Conservation (phyloP, 2,113 vertebrate species). For the Seriola dumerili region DNA sequence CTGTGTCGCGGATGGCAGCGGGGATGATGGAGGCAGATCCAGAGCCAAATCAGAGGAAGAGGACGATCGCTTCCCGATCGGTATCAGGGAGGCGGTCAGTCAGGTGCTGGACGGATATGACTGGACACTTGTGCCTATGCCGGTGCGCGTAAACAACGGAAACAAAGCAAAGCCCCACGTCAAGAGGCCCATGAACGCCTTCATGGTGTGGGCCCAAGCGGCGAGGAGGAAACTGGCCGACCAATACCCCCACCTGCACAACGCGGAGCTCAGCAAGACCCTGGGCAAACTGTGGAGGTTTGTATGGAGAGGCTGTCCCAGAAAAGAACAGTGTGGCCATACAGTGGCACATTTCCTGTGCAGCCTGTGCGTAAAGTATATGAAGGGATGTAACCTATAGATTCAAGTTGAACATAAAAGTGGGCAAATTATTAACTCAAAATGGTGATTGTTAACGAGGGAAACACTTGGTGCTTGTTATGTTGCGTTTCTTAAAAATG, state of each 20-base stretch:
- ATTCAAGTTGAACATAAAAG: background rate
- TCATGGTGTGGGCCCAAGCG: conserved; percentile 99
- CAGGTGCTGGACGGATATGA: conserved; percentile 98
- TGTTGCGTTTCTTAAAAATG: background rate
- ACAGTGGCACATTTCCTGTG: conserved; percentile 51
- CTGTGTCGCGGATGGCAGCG: conserved; percentile 86
- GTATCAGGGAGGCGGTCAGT: conserved; percentile 97
- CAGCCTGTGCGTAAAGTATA: conserved; percentile 36
- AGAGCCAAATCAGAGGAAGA: conserved; percentile 81
- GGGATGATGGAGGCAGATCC: conserved; percentile 71
- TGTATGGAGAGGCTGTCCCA: conserved; percentile 58
- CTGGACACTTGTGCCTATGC: conserved; percentile 99
- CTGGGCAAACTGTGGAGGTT: conserved; percentile 99
- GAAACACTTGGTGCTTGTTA: background rate
- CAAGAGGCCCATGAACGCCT: conserved; percentile 95
- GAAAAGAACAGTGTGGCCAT: conserved; percentile 39
- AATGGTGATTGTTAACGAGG: background rate
- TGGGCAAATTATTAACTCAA: background rate
- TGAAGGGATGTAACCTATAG: background rate
- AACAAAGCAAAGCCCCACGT: conserved; percentile 97
- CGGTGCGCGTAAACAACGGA: conserved; percentile 95
- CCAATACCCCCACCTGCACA: conserved; percentile 98
- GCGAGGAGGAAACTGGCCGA: conserved; percentile 96
- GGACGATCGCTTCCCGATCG: conserved; percentile 96
- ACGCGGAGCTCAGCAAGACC: conserved; percentile 98